These are phyloP conservation scores for Theocolax elegans DNA, from an alignment of 1,140 invertebrate genomes.

Conservation along the genomic window DNA sequence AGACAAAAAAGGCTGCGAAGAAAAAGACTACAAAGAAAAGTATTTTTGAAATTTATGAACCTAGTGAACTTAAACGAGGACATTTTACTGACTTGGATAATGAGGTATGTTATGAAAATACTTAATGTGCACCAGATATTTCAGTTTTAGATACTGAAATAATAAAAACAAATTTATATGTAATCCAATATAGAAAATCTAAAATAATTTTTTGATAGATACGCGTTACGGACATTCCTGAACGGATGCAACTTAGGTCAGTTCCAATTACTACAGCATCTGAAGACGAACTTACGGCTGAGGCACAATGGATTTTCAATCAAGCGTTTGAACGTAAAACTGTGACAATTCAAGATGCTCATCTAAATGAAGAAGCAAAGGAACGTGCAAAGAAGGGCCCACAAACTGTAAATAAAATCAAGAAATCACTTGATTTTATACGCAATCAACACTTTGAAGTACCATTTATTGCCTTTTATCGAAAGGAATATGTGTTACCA, in stretches of 20 bases:
- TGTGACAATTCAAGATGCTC: conserved; percentile 80
- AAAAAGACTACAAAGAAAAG: conserved; percentile 88
- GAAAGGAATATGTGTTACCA: conserved; percentile 97
- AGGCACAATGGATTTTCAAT: conserved; percentile 98
- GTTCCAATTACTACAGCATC: conserved; percentile 86
- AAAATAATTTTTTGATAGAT: conserved; percentile 70
- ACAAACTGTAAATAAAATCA: conserved; percentile 86
- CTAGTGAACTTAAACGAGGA: conserved; percentile 94
- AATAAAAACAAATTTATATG: too few species aligned
- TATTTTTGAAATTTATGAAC: conserved; percentile 97
- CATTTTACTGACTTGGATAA: conserved; percentile 96
- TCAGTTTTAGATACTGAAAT: too few species aligned
- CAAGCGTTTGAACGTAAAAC: conserved; percentile 89
- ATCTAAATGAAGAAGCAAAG: conserved; percentile 69
- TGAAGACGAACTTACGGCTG: conserved; percentile 90
- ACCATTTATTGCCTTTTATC: conserved; percentile 98
- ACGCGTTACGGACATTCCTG: conserved; percentile 88
- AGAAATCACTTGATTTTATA: conserved; percentile 95
- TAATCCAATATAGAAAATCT: too few species aligned
- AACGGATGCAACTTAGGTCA: conserved; percentile 90
- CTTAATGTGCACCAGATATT: too few species aligned
- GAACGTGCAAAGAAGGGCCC: conserved; percentile 71
- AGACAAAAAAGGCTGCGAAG: conserved; percentile 78
- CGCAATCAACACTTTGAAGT: conserved; percentile 95
- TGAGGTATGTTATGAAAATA: conserved; percentile 74